Evolutionary conservation across 2,113 vertebrate genomes (phyloP).

Genomic region (Oreochromis niloticus): DNA sequence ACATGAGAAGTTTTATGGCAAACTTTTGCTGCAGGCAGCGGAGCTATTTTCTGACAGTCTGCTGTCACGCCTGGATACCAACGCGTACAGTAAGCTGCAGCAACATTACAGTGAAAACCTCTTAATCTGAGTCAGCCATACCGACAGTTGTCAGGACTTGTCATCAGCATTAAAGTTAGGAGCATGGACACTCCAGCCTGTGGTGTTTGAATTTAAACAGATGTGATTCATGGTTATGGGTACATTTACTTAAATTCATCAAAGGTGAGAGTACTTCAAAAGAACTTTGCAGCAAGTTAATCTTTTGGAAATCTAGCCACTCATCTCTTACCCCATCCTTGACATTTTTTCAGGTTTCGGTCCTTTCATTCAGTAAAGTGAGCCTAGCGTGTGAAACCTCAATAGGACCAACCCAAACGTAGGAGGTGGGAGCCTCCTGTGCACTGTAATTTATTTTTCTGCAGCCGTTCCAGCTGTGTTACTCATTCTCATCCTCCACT

Average conservation of each 20-base stretch:
- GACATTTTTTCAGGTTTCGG: neutral
- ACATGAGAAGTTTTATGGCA: neutral
- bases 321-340: neutral
- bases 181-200: neutral
- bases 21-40: constrained; percentile 25
- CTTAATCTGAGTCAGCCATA: constrained; percentile 13
- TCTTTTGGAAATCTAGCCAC: neutral
- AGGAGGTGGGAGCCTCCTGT: neutral
- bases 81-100: constrained; percentile 35
- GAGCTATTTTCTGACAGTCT: neutral
- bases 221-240: neutral
- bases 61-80: constrained; percentile 40
- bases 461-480: neutral
- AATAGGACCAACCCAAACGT: neutral
- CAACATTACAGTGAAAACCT: neutral
- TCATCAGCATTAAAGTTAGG: neutral
- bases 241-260: neutral
- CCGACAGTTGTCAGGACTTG: constrained; percentile 23
- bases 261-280: neutral
- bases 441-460: neutral
- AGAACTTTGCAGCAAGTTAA: neutral
- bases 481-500: neutral
- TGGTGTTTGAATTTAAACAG: neutral
- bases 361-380: constrained; percentile 16
- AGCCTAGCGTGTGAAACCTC: neutral